Percentiles rank a stretch among this genome's conserved stretches.
These are phyloP conservation scores for Tachysurus fulvidraco DNA, from an alignment of 2,113 vertebrate species.

Conservation along the genomic window DNA sequence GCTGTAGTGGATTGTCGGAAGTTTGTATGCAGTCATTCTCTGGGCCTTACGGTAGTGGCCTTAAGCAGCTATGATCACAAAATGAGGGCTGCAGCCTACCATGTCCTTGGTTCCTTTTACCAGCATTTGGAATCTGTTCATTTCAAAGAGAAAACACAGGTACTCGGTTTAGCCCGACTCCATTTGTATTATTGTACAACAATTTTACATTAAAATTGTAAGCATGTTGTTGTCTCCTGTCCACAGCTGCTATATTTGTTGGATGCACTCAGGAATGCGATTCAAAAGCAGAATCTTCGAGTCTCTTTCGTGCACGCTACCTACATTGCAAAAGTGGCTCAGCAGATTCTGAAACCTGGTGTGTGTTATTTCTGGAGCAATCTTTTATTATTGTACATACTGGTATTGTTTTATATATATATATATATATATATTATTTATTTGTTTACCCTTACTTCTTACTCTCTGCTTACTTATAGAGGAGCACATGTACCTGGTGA, in stretches of 20 bases:
- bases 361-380: conserved; percentile 39
- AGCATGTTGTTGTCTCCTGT: conserved; percentile 26
- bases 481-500: conserved; percentile 91
- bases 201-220: not conserved
- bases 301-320: conserved; percentile 81
- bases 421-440: not conserved
- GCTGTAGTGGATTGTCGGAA: conserved; percentile 86
- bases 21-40: conserved; percentile 85
- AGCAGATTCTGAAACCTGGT: conserved; percentile 92
- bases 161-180: conserved; percentile 51
- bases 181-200: not conserved
- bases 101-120: conserved; percentile 82
- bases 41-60: conserved; percentile 81
- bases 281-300: conserved; percentile 78
- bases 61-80: conserved; percentile 91
- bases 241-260: conserved; percentile 86
- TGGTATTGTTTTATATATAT: not conserved
- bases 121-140: conserved; percentile 85
- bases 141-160: conserved; percentile 86
- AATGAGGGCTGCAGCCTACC: conserved; percentile 81
- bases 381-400: not conserved
- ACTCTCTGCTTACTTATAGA: conserved; percentile 71
- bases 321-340: conserved; percentile 81
- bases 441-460: not conserved
- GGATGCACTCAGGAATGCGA: conserved; percentile 85